Percentiles rank a stretch among this genome's conserved stretches.
These are phyloP conservation scores for Pantherophis alleghaniensis DNA, from an alignment of 2,797 vertebrate genomes.

Conservation along the genomic window DNA sequence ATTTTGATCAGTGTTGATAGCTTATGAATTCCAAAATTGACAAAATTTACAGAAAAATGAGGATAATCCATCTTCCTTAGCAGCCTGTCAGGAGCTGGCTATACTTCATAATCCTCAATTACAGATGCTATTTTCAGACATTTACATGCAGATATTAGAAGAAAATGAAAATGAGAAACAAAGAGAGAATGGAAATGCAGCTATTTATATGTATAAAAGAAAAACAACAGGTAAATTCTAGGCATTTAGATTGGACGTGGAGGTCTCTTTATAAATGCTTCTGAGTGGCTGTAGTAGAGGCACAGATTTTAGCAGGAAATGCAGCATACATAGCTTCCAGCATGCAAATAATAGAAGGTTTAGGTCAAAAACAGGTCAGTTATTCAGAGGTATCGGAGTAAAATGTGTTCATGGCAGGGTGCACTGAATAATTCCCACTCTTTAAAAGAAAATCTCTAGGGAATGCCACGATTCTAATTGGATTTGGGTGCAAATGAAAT, in stretches of 20 bases:
- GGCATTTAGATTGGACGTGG: slow-evolving; percentile 70
- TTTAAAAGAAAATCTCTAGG: slow-evolving; percentile 37
- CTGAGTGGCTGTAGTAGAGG: slow-evolving; percentile 42
- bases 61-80: slow-evolving; percentile 99
- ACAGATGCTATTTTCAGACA: slow-evolving; percentile 91
- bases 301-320: slow-evolving; percentile 35
- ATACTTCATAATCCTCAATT: slow-evolving; percentile 99
- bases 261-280: slow-evolving; percentile 65
- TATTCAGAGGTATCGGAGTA: slow-evolving; percentile 48
- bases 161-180: slow-evolving; percentile 85
- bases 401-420: slow-evolving; percentile 46
- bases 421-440: slow-evolving; percentile 17
- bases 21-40: slow-evolving; percentile 99
- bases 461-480: slow-evolving; percentile 44
- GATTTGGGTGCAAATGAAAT: slow-evolving; percentile 45
- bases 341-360: slow-evolving; percentile 45
- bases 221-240: slow-evolving; percentile 74
- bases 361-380: slow-evolving; percentile 67
- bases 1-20: slow-evolving; percentile 96
- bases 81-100: slow-evolving; percentile 96
- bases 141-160: slow-evolving; percentile 91
- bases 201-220: slow-evolving; percentile 81
- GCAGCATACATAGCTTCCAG: slow-evolving; percentile 20
- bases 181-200: slow-evolving; percentile 78
- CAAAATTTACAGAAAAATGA: slow-evolving; percentile 99